Evolutionary conservation across 2,113 vertebrate species (phyloP).

Genomic region (Centropus unirufus): DNA sequence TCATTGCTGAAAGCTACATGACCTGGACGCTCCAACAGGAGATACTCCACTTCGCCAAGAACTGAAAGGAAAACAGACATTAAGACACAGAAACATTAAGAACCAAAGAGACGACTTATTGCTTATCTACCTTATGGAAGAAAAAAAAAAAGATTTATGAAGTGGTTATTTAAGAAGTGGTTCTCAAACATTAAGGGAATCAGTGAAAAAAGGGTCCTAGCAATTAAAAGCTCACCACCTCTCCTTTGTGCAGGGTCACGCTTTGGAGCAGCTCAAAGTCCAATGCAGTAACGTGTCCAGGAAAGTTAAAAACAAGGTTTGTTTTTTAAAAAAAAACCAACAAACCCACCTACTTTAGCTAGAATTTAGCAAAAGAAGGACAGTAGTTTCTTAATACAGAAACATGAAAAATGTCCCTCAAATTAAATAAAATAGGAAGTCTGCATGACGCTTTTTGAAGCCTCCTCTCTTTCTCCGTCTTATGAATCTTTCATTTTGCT

Average conservation of each 20-base stretch:
- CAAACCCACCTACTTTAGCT: neutral
- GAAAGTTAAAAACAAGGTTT: neutral
- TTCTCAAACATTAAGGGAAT: neutral
- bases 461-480: slow-evolving; percentile 42
- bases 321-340: neutral
- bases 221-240: neutral
- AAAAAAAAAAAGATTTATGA: neutral
- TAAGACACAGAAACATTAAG: neutral
- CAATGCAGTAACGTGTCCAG: neutral
- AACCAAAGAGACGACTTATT: neutral
- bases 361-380: neutral
- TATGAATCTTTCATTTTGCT: slow-evolving; percentile 70
- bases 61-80: slow-evolving; percentile 73
- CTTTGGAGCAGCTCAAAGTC: neutral
- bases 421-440: slow-evolving; percentile 46
- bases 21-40: slow-evolving; percentile 81
- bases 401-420: slow-evolving; percentile 26
- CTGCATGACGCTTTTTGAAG: slow-evolving; percentile 63
- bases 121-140: neutral
- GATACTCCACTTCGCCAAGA: slow-evolving; percentile 80
- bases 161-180: neutral
- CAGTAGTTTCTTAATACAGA: slow-evolving; percentile 9
- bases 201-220: neutral
- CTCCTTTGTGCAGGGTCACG: neutral
- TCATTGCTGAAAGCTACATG: slow-evolving; percentile 90